These are phyloP conservation scores for Hedya salicella DNA, from an alignment of 2,888 invertebrate species.

Conservation along the genomic window DNA sequence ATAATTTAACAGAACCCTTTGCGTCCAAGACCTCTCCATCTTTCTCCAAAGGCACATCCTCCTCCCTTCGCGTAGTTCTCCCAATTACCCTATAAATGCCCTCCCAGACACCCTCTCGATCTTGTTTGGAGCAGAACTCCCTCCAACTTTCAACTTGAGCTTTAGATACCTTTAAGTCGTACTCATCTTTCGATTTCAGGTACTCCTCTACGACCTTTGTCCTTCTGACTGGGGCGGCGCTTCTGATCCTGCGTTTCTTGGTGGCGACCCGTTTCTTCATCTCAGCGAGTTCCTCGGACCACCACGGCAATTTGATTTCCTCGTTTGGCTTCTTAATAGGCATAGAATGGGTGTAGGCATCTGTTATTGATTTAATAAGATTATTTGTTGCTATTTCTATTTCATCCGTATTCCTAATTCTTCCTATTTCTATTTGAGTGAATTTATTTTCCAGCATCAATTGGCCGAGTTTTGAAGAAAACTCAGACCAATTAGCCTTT, in stretches of 20 bases:
- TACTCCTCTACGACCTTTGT: conserved; percentile 9
- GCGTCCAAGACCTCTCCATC: conserved; percentile 22
- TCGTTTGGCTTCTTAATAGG: too few relatives aligned
- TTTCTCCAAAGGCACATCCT: conserved; percentile 23
- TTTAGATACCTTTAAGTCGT: background rate
- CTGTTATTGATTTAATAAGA: background rate
- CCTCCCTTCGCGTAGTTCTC: conserved; percentile 2
- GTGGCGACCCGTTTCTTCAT: too few relatives aligned
- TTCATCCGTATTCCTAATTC: background rate
- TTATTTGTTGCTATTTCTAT: background rate
- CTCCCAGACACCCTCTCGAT: conserved; percentile 39
- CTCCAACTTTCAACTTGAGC: conserved; percentile 32
- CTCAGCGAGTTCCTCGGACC: too few relatives aligned
- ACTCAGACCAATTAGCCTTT: conserved; percentile 6
- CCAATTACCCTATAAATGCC: conserved; percentile 35
- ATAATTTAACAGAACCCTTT: conserved; percentile 20
- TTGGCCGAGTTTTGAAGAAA: background rate
- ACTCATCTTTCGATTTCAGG: conserved; percentile 13
- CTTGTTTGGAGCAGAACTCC: conserved; percentile 34
- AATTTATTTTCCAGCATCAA: background rate
- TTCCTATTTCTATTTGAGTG: background rate
- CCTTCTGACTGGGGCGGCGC: background rate
- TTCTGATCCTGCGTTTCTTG: too few relatives aligned
- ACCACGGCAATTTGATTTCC: too few relatives aligned
- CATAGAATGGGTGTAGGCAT: background rate